Conservation (phyloP, 64 coral and sea anemone species). For the Pocillopora damicornis region DNA sequence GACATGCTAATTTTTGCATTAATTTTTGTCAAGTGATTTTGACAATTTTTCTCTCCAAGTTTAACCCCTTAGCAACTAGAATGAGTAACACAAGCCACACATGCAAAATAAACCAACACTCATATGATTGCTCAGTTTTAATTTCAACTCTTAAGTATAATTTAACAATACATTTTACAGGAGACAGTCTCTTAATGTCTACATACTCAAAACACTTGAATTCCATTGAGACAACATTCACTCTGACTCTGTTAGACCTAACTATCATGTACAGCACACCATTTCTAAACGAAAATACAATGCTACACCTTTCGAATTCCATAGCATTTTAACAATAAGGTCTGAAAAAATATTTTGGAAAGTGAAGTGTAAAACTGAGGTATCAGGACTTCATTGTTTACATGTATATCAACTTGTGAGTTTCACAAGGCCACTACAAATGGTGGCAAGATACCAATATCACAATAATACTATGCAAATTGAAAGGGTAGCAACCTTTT, state of each 20-base stretch:
- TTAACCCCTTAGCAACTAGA: background rate
- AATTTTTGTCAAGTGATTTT: no score
- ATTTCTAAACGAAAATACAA: background rate
- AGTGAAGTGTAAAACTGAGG: background rate
- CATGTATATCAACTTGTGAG: background rate
- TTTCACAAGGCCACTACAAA: background rate
- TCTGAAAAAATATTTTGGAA: background rate
- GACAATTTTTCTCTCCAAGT: background rate
- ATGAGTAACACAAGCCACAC: background rate
- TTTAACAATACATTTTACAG: slow-evolving; percentile 47
- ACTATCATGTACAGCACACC: slow-evolving; percentile 20
- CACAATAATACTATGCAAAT: background rate
- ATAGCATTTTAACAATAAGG: background rate
- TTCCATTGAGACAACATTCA: slow-evolving; percentile 13
- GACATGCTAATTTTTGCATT: background rate
- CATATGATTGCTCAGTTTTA: slow-evolving; percentile 36
- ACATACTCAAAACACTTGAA: background rate
- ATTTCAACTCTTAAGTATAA: slow-evolving; percentile 31
- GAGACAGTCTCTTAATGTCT: slow-evolving; percentile 13
- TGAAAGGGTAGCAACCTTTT: slow-evolving; percentile 11
- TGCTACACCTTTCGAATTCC: slow-evolving; percentile 6
- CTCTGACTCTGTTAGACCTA: background rate
- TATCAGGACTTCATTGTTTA: no score
- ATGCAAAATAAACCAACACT: background rate
- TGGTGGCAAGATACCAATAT: background rate